Conservation (phyloP, 2,888 invertebrate species). For the Drosophila tanythrix region DNA sequence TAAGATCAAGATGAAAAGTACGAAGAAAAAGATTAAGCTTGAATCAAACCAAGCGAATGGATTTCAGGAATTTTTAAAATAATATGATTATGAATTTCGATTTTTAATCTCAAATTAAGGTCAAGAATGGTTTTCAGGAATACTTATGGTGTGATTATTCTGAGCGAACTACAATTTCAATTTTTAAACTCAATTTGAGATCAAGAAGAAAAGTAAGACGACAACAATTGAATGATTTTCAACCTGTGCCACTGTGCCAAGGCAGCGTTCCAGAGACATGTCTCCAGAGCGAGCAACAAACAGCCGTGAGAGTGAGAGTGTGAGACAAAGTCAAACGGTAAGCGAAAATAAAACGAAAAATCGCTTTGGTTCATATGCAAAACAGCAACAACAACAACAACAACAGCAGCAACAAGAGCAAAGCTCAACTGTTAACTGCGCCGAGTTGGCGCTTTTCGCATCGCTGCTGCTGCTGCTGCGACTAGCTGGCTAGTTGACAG, state of each 20-base stretch:
- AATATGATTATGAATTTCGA: background rate
- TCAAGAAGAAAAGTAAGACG: too few species aligned
- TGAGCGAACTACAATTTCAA: background rate
- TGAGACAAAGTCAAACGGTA: constrained; percentile 42
- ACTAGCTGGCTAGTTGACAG: constrained; percentile 1
- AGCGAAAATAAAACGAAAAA: constrained; percentile 40
- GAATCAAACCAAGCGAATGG: background rate
- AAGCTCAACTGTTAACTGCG: constrained; percentile 43
- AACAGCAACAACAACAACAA: constrained; percentile 27
- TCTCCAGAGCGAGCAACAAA: constrained; percentile 25
- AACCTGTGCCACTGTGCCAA: constrained; percentile 39
- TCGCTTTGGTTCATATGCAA: constrained; percentile 57
- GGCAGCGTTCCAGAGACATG: constrained; percentile 37
- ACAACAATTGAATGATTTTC: background rate
- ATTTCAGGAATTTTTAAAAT: background rate
- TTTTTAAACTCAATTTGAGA: background rate
- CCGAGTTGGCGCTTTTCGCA: constrained; percentile 59
- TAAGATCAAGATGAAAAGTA: too few species aligned
- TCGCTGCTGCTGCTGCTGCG: constrained; percentile 46
- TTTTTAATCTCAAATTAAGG: background rate
- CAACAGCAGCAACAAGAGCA: constrained; percentile 11
- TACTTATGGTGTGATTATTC: background rate
- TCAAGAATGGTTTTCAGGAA: background rate
- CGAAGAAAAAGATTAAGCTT: too few species aligned
- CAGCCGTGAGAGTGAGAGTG: constrained; percentile 45